Base-by-base conservation (phyloP, 2,113 vertebrate genomes). In the Paramisgurnus dabryanus region DNA sequence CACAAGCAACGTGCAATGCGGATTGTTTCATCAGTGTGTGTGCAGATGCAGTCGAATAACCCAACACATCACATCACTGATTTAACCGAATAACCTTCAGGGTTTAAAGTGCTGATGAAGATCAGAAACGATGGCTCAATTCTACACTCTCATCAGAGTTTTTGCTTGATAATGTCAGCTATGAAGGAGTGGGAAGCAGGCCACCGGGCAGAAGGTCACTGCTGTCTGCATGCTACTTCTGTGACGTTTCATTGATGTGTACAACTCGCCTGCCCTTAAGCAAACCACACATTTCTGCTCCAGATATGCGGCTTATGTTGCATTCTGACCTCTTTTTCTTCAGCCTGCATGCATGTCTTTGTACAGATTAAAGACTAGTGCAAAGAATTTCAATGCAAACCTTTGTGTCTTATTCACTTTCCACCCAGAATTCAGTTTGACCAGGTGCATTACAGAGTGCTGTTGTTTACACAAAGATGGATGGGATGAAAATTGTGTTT, bases 251-350 rank as follows among this genome's bases (percentile, higher is more conserved):
- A 11, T 27, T 60, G 71, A 61, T 74, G 57, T 74, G 40, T 22
- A 45, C 57, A 39, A 5, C 39, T 61, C 40, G 71, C 6, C 0
- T 73, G 40, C 71, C 57, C 55, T 74, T 43, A 27, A 74, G 71
- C 71, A 45, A 61, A 74, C 40, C 53, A 61, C 71, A 61, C n/a
- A 27, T 27, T 74, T 47, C 71, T 47, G 71, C 57, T 74, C 40
- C 18, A 47, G 41, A 1, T 40, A 74, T 7, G 10, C 13, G 11
- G 6, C 40, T 61, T 15, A 60, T 27, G 12, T 7, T 61, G 11
- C n/a, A 61, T n/a, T 45, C 6, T 47, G n/a, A 73, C 34, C 70
- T 18, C 34, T 72, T 39, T 53, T 12, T 12, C 49, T 10, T 4
- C 49, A 12, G 49, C 49, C 15, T 45, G 43, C 43, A 45, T 45